A percentile compares a stretch with the other conserved stretches of the same genome.
phyloP scores from a whole-genome alignment of 2,113 vertebrate species.

The Cephalopterus ornatus region DNA sequence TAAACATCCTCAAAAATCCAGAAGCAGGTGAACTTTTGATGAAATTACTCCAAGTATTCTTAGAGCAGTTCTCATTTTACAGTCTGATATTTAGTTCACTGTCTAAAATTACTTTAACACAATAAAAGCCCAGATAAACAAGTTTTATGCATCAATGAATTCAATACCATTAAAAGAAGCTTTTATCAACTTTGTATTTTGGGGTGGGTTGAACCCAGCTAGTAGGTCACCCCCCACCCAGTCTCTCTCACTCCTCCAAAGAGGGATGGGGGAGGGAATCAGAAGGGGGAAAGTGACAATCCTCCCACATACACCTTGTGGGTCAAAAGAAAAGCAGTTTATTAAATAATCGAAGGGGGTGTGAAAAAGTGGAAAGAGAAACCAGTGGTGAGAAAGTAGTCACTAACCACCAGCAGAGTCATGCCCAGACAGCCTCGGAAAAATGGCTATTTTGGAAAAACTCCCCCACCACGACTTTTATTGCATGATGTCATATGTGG shows the following conservation, averaged over 20 bases:
- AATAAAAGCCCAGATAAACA: background rate
- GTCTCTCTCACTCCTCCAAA: background rate
- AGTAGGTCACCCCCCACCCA: background rate
- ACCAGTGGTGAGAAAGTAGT: background rate
- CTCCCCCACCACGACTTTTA: rapidly evolving
- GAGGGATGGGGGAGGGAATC: background rate
- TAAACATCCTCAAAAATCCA: background rate
- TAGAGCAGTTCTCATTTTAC: background rate
- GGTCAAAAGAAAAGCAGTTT: background rate
- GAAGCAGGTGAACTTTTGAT: background rate
- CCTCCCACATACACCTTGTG: no score
- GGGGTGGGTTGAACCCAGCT: background rate
- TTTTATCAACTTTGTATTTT: background rate
- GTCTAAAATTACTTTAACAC: background rate
- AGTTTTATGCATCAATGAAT: background rate
- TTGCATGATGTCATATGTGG: background rate
- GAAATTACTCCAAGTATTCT: background rate
- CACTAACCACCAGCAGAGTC: background rate
- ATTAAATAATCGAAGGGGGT: background rate
- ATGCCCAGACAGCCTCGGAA: background rate
- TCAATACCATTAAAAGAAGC: background rate
- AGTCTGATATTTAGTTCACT: background rate
- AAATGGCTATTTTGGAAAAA: background rate
- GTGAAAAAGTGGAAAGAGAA: background rate
- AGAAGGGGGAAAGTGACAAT: background rate